phyloP scores from a whole-genome alignment of 2,888 invertebrate genomes.

The Stenolophus ochropezus region DNA sequence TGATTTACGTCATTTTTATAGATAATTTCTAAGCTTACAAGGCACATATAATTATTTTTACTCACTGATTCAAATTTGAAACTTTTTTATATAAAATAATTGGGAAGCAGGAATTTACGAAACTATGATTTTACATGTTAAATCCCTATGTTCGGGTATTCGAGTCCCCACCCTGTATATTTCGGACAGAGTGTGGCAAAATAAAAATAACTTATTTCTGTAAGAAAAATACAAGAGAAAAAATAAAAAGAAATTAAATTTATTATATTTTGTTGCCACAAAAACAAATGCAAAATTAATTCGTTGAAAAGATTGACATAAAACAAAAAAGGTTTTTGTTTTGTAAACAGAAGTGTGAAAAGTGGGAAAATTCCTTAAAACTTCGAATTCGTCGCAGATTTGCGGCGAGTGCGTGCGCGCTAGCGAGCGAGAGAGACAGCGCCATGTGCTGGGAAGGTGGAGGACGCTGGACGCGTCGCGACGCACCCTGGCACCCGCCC shows the following conservation, averaged over 20 bases:
- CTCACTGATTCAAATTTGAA: no score
- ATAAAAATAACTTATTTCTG: no score
- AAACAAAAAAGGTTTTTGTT: background rate
- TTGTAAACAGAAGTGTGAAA: slow-evolving; percentile 13
- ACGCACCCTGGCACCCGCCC: slow-evolving; percentile 82
- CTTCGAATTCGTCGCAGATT: slow-evolving; percentile 19
- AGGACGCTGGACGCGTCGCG: slow-evolving; percentile 66
- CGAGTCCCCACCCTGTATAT: no score
- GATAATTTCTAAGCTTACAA: no score
- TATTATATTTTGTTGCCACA: background rate
- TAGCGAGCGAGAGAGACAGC: slow-evolving; percentile 40
- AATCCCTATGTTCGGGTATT: no score
- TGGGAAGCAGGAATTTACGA: no score
- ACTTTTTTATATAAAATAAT: no score
- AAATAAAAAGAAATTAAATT: background rate
- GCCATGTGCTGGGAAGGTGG: slow-evolving; percentile 48
- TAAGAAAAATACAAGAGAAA: no score
- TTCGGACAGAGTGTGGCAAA: no score
- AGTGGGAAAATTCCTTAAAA: slow-evolving; percentile 1
- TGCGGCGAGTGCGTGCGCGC: background rate
- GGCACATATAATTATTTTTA: no score
- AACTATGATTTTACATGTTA: no score
- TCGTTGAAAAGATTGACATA: background rate
- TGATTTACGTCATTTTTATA: no score
- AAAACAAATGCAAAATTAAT: background rate